Conservation (phyloP, 2,888 invertebrate species). For the Calameuta pallipes region DNA sequence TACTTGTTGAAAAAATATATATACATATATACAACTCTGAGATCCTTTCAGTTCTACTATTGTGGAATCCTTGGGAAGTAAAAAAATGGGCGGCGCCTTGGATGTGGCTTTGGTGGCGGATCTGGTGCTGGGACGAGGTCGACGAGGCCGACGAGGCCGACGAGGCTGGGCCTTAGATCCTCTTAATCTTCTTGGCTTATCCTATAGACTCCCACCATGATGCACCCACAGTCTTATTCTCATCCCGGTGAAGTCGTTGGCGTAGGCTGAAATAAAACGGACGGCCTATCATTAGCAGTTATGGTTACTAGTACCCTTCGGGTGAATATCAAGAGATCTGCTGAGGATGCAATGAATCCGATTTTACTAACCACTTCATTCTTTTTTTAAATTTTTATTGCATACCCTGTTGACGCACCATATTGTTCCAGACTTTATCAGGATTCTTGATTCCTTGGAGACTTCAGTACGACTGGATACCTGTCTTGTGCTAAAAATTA, state of each 20-base stretch:
- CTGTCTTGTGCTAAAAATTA: no score
- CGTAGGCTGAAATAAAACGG: conserved; percentile 27
- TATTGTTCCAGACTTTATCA: no score
- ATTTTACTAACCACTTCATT: no score
- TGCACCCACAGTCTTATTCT: not conserved
- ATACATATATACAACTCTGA: no score
- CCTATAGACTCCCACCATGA: not conserved
- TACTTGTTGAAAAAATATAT: no score
- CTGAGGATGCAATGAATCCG: conserved; percentile 1
- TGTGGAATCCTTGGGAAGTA: conserved; percentile 35
- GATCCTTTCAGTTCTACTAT: no score
- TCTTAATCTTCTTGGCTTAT: not conserved
- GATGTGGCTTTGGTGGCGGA: conserved; percentile 46
- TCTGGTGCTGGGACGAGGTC: conserved; percentile 41
- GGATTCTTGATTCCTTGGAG: no score
- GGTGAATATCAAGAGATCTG: conserved; percentile 57
- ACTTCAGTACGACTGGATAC: no score
- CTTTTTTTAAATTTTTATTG: conserved; percentile 17
- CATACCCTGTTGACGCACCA: no score
- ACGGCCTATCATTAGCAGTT: conserved; percentile 47
- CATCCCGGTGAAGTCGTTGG: conserved; percentile 1
- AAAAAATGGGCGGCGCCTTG: conserved; percentile 66
- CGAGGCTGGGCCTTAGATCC: conserved; percentile 56
- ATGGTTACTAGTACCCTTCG: conserved; percentile 44
- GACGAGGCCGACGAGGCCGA: conserved; percentile 44